Percentiles rank a stretch among this genome's conserved stretches.
Conservation (phyloP, 2,113 vertebrate species). For the Passer domesticus region DNA sequence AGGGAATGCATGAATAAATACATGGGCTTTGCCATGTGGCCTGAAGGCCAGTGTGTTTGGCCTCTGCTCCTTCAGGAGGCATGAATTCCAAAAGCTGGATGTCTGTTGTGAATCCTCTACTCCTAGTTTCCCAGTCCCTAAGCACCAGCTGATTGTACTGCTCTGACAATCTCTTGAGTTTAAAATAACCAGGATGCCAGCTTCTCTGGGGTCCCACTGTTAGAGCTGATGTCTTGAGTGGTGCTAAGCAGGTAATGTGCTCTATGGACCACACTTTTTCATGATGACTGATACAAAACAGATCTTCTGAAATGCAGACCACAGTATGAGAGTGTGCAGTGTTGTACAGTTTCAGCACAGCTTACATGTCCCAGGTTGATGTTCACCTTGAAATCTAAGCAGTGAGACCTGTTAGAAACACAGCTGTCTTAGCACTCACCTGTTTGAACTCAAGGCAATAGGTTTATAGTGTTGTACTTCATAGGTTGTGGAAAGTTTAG, state of each 20-base stretch:
- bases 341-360: background rate
- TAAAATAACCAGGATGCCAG: background rate
- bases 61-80: conserved; percentile 33
- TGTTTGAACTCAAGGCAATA: background rate
- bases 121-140: background rate
- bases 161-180: conserved; percentile 5
- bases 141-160: background rate
- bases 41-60: conserved; percentile 45
- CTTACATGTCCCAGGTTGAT: background rate
- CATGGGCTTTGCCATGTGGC: conserved; percentile 20
- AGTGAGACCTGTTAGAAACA: background rate
- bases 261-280: background rate
- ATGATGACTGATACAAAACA: background rate
- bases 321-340: fast-evolving
- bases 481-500: background rate
- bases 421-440: background rate
- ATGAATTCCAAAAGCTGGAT: conserved; percentile 24
- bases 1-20: conserved; percentile 57
- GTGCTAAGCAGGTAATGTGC: background rate
- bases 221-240: background rate
- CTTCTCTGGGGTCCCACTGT: background rate
- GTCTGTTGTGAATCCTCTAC: conserved; percentile 1
- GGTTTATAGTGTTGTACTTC: background rate
- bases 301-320: background rate
- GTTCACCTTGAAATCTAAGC: background rate